Evolutionary conservation across 2,888 invertebrate genomes (phyloP).

Genomic region (Rhagonycha lutea): DNA sequence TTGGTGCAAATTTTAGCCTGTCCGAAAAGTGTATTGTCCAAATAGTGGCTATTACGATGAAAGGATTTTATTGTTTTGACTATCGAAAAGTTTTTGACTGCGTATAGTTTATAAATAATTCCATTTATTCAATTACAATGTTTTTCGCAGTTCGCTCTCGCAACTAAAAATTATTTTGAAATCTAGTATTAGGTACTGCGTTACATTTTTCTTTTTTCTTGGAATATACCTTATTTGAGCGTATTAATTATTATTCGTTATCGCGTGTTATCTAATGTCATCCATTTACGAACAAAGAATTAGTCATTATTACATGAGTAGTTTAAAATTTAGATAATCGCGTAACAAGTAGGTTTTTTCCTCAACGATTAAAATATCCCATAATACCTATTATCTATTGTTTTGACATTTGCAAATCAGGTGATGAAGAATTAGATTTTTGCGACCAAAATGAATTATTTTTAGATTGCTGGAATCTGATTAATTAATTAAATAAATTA

Average conservation of each 20-base stretch:
- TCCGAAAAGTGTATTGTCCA: not conserved
- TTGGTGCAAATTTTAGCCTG: not conserved
- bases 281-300: not conserved
- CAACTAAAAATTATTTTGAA: not conserved
- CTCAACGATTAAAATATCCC: not conserved
- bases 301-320: not conserved
- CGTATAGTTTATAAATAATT: not conserved
- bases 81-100: not conserved
- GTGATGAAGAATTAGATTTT: not conserved
- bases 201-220: not conserved
- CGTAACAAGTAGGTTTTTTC: not conserved
- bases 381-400: not conserved
- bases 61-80: not conserved
- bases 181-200: not conserved
- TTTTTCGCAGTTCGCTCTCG: not conserved
- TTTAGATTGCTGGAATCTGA: not conserved
- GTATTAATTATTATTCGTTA: not conserved
- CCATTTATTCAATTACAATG: not conserved
- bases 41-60: not conserved
- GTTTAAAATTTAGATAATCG: not conserved
- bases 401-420: not conserved
- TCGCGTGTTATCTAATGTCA: not conserved
- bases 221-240: not conserved
- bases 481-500: not conserved
- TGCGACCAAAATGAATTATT: not conserved